phyloP scores from a whole-genome alignment of 2,797 vertebrate genomes.

The Spondyliosoma cantharus region DNA sequence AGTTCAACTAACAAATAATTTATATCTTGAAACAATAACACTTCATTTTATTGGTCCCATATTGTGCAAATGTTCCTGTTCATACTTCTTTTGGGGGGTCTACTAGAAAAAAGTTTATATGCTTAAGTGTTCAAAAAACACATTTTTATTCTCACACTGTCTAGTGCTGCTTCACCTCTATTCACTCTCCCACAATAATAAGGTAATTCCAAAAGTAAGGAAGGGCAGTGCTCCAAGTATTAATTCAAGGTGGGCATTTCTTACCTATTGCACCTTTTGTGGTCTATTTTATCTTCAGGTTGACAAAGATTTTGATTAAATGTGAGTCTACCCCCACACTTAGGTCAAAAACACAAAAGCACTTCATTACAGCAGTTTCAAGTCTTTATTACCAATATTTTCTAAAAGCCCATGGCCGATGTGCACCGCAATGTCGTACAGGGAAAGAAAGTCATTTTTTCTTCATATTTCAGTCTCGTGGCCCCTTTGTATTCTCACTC shows the following conservation, averaged over 20 bases:
- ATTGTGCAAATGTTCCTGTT: too few species aligned
- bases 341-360: background rate
- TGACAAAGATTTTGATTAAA: background rate
- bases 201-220: too few species aligned
- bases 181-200: too few species aligned
- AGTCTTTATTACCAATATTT: background rate
- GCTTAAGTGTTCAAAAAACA: too few species aligned
- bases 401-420: background rate
- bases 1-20: background rate
- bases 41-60: too few species aligned
- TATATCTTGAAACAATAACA: background rate
- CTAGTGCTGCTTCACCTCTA: too few species aligned
- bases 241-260: too few species aligned
- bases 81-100: too few species aligned
- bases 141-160: too few species aligned
- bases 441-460: background rate
- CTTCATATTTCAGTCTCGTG: background rate
- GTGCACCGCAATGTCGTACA: background rate
- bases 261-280: too few species aligned
- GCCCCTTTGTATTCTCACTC: background rate
- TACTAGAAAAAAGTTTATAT: too few species aligned
- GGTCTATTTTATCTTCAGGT: background rate
- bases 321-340: background rate
- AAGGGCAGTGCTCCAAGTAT: too few species aligned
- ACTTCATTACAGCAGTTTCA: background rate